Evolutionary conservation across 2,797 vertebrate genomes (phyloP).

Genomic region (Botia kubotai): DNA sequence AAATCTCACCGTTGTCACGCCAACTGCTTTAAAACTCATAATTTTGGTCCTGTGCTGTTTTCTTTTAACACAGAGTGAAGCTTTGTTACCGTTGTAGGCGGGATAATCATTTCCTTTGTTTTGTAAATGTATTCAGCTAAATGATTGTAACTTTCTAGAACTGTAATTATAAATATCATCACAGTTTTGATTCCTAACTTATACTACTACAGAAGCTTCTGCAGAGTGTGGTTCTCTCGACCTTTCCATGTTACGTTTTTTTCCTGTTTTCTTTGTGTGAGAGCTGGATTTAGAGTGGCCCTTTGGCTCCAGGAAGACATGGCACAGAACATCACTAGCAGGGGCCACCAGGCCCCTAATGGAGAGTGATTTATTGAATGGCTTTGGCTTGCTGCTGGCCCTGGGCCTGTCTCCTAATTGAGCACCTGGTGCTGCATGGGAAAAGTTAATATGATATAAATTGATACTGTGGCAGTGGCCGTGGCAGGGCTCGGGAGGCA

Average conservation of each 20-base stretch:
- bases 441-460: slow-evolving; percentile 71
- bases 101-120: neutral
- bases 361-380: slow-evolving; percentile 69
- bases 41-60: neutral
- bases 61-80: neutral
- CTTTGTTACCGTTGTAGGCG: neutral
- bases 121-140: neutral
- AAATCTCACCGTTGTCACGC: slow-evolving; percentile 7
- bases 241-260: neutral
- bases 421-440: slow-evolving; percentile 69
- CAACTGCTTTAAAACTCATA: slow-evolving; percentile 10
- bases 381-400: slow-evolving; percentile 60
- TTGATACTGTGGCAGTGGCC: slow-evolving; percentile 63
- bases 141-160: neutral
- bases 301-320: slow-evolving; percentile 38
- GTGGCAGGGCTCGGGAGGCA: slow-evolving; percentile 44
- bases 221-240: neutral
- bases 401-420: slow-evolving; percentile 63
- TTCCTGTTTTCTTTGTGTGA: neutral
- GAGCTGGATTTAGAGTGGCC: slow-evolving; percentile 18
- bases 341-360: slow-evolving; percentile 59
- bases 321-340: slow-evolving; percentile 34
- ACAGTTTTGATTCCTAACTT: neutral
- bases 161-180: neutral
- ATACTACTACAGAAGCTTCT: neutral